These are phyloP conservation scores for Drosophila neutralis DNA, from an alignment of 2,888 invertebrate species.

Conservation along the genomic window DNA sequence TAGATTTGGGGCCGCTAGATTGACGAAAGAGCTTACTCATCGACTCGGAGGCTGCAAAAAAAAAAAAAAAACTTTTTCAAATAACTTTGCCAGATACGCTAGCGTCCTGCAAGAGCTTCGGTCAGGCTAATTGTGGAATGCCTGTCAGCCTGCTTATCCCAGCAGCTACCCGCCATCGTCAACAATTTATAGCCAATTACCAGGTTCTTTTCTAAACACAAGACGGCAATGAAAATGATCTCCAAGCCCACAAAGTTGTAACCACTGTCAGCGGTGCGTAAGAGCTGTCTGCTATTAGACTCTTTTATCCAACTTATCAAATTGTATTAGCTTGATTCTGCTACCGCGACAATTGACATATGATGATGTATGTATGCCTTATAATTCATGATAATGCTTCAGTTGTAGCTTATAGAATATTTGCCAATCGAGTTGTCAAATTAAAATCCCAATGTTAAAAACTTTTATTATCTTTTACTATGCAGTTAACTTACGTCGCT, in stretches of 20 bases:
- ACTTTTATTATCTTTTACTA: not conserved
- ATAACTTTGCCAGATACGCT: conserved; percentile 69
- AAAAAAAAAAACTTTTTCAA: conserved; percentile 48
- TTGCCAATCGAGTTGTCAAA: not conserved
- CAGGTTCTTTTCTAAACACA: conserved; percentile 65
- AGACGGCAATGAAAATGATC: conserved; percentile 66
- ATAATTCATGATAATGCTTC: not conserved
- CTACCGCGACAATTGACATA: not conserved
- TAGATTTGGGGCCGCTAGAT: conserved; percentile 72
- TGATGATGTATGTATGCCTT: not conserved
- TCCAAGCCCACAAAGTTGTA: conserved; percentile 23
- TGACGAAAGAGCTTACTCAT: conserved; percentile 85
- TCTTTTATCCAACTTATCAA: not conserved
- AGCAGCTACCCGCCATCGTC: not conserved
- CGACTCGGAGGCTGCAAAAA: conserved; percentile 80
- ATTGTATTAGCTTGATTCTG: not conserved
- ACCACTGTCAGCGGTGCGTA: conserved; percentile 7
- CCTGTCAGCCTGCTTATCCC: conserved; percentile 7
- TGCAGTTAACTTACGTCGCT: conserved; percentile 22
- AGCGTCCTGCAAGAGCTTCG: conserved; percentile 42
- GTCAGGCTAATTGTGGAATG: conserved; percentile 54
- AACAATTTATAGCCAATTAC: conserved; percentile 56
- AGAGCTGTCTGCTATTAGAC: not conserved
- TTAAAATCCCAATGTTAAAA: not conserved
- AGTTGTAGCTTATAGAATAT: conserved; percentile 5